Percentiles rank a stretch among this genome's conserved stretches.
Evolutionary conservation across 2,797 vertebrate species (phyloP).

Genomic region (Rhinella marina): DNA sequence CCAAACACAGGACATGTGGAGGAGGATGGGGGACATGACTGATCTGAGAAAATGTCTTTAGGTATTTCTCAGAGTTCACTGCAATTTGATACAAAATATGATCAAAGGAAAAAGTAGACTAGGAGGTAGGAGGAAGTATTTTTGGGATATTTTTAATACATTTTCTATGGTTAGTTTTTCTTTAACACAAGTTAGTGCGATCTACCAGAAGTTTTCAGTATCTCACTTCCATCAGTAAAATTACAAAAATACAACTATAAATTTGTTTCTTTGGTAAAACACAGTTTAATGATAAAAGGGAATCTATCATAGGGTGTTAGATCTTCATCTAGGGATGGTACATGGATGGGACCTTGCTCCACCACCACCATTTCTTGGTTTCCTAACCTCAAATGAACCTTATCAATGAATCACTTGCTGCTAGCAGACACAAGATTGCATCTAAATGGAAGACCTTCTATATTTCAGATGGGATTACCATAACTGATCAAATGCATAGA

Average conservation of each 20-base stretch:
- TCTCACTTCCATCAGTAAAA: not conserved
- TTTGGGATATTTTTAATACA: not conserved
- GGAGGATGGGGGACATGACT: not conserved
- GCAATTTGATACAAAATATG: not conserved
- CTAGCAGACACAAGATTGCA: too few relatives aligned
- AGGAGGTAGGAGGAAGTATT: not conserved
- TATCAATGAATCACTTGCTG: too few relatives aligned
- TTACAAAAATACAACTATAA: not conserved
- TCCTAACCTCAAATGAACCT: not conserved
- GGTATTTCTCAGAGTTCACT: not conserved
- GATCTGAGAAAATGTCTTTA: not conserved
- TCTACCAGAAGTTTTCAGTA: not conserved
- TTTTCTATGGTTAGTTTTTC: not conserved
- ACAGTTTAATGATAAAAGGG: constrained; percentile 4
- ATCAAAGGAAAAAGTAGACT: not conserved
- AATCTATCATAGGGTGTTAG: constrained; percentile 30
- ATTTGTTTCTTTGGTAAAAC: constrained; percentile 46
- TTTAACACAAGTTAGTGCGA: not conserved
- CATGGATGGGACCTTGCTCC: not conserved
- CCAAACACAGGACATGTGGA: not conserved
- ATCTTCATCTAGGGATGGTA: not conserved
- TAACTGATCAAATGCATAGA: not conserved
- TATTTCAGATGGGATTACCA: not conserved
- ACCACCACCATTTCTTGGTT: not conserved
- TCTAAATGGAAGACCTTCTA: not conserved